These are phyloP conservation scores for Ranitomeya imitator DNA, from an alignment of 2,113 vertebrate species.

Conservation along the genomic window DNA sequence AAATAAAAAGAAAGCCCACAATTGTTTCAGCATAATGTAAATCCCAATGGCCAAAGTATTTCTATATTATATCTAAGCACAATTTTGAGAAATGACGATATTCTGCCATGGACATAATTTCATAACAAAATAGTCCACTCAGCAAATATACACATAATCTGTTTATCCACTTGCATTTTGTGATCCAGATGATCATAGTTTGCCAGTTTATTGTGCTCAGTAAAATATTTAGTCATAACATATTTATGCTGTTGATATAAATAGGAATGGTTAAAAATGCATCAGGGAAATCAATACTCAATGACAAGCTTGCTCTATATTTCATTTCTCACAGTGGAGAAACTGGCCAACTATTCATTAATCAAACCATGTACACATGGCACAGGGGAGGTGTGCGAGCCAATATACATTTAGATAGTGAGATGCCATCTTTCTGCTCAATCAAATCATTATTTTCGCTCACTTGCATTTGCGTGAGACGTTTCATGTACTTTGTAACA, in stretches of 20 bases:
- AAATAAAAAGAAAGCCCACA: neutral
- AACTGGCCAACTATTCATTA: conserved; percentile 37
- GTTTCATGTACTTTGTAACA: neutral
- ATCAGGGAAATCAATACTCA: conserved; percentile 47
- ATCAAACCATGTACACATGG: conserved; percentile 21
- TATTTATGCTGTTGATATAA: conserved; percentile 44
- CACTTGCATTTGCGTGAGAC: neutral
- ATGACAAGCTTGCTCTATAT: conserved; percentile 33
- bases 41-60: neutral
- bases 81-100: neutral
- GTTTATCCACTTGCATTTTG: conserved; percentile 1
- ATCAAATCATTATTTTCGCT: neutral
- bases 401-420: conserved; percentile 20
- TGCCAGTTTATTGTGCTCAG: conserved; percentile 8
- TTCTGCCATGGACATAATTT: neutral
- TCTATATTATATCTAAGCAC: neutral
- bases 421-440: neutral
- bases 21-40: too few relatives aligned
- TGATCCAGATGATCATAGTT: neutral
- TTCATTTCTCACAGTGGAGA: conserved; percentile 12
- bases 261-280: conserved; percentile 40
- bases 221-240: conserved; percentile 43
- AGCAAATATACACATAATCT: conserved; percentile 12
- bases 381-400: conserved; percentile 21
- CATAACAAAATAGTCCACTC: neutral